Conservation (phyloP, 2,113 vertebrate species). For the Malurus cyaneus region DNA sequence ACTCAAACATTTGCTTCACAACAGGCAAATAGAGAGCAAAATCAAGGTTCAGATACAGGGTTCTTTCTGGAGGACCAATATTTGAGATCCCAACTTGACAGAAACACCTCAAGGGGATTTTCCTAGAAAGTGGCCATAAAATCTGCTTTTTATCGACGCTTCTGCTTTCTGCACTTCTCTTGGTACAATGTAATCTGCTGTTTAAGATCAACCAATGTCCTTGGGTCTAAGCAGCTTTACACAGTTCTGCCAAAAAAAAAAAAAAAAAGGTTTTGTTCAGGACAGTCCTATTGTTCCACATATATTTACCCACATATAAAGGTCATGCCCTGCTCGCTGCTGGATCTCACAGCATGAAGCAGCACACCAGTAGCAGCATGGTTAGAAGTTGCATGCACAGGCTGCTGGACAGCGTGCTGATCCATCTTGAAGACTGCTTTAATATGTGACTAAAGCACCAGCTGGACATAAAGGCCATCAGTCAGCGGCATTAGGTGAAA, state of each 20-base stretch:
- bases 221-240: not conserved
- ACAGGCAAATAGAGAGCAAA: not conserved
- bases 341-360: not conserved
- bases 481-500: not conserved
- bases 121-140: not conserved
- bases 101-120: not conserved
- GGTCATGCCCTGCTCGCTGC: not conserved
- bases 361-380: not conserved
- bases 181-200: not conserved
- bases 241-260: not conserved
- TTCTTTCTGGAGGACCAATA: not conserved
- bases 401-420: not conserved
- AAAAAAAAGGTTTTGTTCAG: not conserved
- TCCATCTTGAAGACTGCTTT: not conserved
- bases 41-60: not conserved
- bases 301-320: not conserved
- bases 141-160: not conserved
- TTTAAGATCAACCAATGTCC: not conserved
- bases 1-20: not conserved
- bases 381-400: not conserved
- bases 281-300: not conserved
- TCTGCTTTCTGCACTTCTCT: not conserved
- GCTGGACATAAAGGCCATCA: not conserved
- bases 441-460: not conserved
- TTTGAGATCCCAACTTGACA: not conserved